Evolutionary conservation across 2,888 invertebrate genomes (phyloP).

Genomic region (Drosophila sordidula): DNA sequence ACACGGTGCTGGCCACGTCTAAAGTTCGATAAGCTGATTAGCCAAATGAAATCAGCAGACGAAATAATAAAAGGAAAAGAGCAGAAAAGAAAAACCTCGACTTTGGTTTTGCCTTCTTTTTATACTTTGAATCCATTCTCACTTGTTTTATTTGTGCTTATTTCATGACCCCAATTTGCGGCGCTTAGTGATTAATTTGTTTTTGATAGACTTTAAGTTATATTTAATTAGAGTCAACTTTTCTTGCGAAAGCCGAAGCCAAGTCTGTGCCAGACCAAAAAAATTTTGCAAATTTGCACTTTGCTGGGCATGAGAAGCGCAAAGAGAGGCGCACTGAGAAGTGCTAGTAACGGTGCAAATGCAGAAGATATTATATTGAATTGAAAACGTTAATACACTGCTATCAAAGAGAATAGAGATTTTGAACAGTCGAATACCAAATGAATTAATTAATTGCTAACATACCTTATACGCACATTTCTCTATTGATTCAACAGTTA

Average conservation of each 20-base stretch:
- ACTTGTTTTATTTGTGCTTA: conserved; percentile 3
- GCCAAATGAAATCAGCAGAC: conserved; percentile 67
- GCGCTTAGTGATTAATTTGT: conserved; percentile 69
- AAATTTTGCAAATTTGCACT: conserved; percentile 14
- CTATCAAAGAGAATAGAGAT: too few relatives aligned
- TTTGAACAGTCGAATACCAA: too few relatives aligned
- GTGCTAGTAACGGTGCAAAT: background rate
- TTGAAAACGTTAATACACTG: too few relatives aligned
- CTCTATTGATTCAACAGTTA: too few relatives aligned
- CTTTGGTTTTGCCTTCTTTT: conserved; percentile 10
- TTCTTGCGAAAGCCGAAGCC: conserved; percentile 20
- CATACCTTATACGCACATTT: too few relatives aligned
- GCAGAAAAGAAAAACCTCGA: conserved; percentile 6
- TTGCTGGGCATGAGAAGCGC: conserved; percentile 14
- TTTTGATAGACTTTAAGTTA: conserved; percentile 73
- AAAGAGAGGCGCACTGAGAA: background rate
- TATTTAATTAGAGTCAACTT: conserved; percentile 62
- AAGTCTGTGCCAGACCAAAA: too few relatives aligned
- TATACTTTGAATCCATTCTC: background rate
- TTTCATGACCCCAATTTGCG: conserved; percentile 42
- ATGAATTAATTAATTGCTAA: too few relatives aligned
- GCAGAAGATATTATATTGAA: background rate
- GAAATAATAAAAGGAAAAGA: conserved; percentile 48
- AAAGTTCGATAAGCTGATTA: conserved; percentile 79
- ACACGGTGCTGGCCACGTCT: conserved; percentile 24